Conservation (phyloP, 2,888 invertebrate species). For the Trachelus tabidus region DNA sequence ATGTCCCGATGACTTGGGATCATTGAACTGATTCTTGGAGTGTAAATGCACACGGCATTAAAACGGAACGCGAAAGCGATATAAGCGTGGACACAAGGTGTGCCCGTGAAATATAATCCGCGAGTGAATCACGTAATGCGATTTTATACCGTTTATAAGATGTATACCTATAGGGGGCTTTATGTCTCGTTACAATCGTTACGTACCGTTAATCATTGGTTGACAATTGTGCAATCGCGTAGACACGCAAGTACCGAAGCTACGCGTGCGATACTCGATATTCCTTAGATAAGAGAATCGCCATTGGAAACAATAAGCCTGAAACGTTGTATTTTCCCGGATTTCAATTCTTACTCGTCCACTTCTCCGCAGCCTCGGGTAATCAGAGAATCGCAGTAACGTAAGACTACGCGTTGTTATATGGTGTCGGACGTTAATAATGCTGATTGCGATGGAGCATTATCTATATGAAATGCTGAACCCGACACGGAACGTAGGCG, state of each 20-base stretch:
- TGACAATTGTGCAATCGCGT: neutral
- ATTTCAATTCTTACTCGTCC: neutral
- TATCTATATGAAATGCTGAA: neutral
- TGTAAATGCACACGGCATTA: neutral
- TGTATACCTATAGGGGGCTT: neutral
- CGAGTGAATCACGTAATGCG: neutral
- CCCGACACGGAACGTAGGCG: neutral
- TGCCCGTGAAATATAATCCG: neutral
- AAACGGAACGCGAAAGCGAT: neutral
- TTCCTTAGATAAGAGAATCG: neutral
- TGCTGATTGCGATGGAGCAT: neutral
- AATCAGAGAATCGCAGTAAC: neutral
- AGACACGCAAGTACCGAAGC: neutral
- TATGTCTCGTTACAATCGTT: neutral
- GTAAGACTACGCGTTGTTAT: neutral
- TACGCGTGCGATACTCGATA: neutral
- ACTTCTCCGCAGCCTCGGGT: neutral
- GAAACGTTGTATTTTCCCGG: neutral
- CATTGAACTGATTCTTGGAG: neutral
- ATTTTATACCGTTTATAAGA: neutral
- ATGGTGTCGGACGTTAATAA: neutral
- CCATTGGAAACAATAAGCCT: neutral
- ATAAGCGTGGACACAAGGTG: neutral
- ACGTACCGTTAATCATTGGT: neutral
- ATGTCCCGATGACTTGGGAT: neutral